phyloP scores from a whole-genome alignment of 1,140 invertebrate species.

The Drosophila funebris region DNA sequence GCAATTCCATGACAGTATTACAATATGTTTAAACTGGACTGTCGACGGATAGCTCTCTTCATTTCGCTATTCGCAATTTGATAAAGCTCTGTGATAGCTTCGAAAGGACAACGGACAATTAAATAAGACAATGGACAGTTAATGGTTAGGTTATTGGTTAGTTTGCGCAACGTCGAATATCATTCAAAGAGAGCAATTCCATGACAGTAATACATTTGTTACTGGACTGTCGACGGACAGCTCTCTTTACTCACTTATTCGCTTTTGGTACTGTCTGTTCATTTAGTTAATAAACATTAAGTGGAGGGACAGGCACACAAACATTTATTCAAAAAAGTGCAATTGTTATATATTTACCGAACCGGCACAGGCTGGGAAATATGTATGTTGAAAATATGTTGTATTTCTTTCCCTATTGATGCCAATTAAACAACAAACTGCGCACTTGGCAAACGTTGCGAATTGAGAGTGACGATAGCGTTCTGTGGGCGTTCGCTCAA shows the following conservation, averaged over 20 bases:
- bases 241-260: constrained; percentile 87
- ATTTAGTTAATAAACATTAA: constrained; percentile 50
- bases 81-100: constrained; percentile 4
- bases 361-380: constrained; percentile 29
- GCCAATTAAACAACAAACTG: constrained; percentile 67
- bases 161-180: constrained; percentile 78
- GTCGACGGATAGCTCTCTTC: constrained; percentile 89
- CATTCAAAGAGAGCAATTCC: constrained; percentile 88
- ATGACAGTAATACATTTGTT: constrained; percentile 86
- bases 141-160: constrained; percentile 26
- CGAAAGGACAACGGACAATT: constrained; percentile 34
- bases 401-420: constrained; percentile 42
- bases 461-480: constrained; percentile 51
- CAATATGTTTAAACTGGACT: constrained; percentile 84
- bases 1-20: constrained; percentile 88
- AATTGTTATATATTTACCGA: constrained; percentile 32
- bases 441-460: constrained; percentile 70
- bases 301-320: constrained; percentile 34
- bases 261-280: constrained; percentile 43
- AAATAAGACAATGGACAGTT: constrained; percentile 20
- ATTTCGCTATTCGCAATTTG: constrained; percentile 84
- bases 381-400: constrained; percentile 41
- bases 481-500: background rate
- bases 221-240: constrained; percentile 88
- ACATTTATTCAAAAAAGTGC: constrained; percentile 17